Evolutionary conservation across 2,888 invertebrate genomes (phyloP).

Genomic region (Caenorhabditis doughertyi): DNA sequence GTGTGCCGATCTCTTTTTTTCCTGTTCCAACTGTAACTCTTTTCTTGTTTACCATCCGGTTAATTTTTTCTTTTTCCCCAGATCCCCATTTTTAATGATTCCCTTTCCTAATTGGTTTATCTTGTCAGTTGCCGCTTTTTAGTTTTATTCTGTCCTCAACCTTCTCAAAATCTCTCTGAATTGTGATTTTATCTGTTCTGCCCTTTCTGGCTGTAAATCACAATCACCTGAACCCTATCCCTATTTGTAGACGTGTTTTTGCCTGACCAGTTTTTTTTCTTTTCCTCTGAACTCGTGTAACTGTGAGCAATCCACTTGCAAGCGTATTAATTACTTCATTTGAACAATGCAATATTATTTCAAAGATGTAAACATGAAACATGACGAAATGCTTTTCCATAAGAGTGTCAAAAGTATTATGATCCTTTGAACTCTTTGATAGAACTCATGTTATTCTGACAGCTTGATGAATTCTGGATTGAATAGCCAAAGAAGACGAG

Average conservation of each 20-base stretch:
- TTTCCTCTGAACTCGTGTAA: slow-evolving; percentile 31
- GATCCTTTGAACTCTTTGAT: slow-evolving; percentile 10
- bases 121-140: slow-evolving; percentile 33
- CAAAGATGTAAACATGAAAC: no score
- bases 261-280: background rate
- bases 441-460: slow-evolving; percentile 10
- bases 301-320: slow-evolving; percentile 35
- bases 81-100: background rate
- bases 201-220: background rate
- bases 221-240: slow-evolving; percentile 7
- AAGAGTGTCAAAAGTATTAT: no score
- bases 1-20: slow-evolving; percentile 48
- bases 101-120: slow-evolving; percentile 27
- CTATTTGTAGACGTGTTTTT: slow-evolving; percentile 7
- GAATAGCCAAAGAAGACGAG: slow-evolving; percentile 26
- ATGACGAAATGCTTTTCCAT: no score
- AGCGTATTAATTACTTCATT: background rate
- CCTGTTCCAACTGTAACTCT: slow-evolving; percentile 1
- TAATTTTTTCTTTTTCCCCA: background rate
- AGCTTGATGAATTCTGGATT: slow-evolving; percentile 47
- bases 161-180: background rate
- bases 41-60: slow-evolving; percentile 24
- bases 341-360: no score
- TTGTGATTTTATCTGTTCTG: background rate
- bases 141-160: slow-evolving; percentile 22